Conservation (phyloP, 1,140 invertebrate genomes). For the Drosophila pallidifrons region DNA sequence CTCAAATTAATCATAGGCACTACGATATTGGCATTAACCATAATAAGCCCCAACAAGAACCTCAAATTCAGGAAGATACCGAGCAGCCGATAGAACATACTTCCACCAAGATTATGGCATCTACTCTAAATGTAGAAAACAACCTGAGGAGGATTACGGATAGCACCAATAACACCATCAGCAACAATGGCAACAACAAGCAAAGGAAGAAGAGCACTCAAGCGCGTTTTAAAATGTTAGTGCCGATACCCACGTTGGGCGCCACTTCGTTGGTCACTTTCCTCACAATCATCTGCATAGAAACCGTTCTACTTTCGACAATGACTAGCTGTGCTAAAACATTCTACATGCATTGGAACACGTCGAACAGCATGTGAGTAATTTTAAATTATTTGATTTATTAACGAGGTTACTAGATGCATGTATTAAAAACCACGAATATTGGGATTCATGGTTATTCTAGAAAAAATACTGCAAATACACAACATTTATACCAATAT, state of each 20-base stretch:
- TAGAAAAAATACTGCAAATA: too few relatives aligned
- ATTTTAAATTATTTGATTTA: not conserved
- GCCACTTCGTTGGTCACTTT: slow-evolving; percentile 89
- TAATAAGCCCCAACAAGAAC: not conserved
- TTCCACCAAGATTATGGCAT: slow-evolving; percentile 1
- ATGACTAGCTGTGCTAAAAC: slow-evolving; percentile 92
- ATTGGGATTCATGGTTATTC: too few relatives aligned
- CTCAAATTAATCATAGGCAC: not conserved
- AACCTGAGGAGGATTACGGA: slow-evolving; percentile 2
- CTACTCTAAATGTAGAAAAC: not conserved
- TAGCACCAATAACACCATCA: slow-evolving; percentile 4
- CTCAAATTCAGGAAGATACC: not conserved
- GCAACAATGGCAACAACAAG: slow-evolving; percentile 1
- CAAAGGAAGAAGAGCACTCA: slow-evolving; percentile 8
- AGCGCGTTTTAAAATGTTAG: slow-evolving; percentile 51
- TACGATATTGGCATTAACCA: not conserved
- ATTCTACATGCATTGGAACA: slow-evolving; percentile 94
- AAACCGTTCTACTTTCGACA: slow-evolving; percentile 90
- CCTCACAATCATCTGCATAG: slow-evolving; percentile 90
- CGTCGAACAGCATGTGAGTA: slow-evolving; percentile 92
- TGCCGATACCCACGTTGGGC: slow-evolving; percentile 81
- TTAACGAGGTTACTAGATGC: too few relatives aligned
- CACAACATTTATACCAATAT: too few relatives aligned
- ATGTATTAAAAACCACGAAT: too few relatives aligned
- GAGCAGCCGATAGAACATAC: not conserved